These are phyloP conservation scores for Hirtodrosophila trivittata DNA, from an alignment of 2,888 invertebrate species.

Conservation along the genomic window DNA sequence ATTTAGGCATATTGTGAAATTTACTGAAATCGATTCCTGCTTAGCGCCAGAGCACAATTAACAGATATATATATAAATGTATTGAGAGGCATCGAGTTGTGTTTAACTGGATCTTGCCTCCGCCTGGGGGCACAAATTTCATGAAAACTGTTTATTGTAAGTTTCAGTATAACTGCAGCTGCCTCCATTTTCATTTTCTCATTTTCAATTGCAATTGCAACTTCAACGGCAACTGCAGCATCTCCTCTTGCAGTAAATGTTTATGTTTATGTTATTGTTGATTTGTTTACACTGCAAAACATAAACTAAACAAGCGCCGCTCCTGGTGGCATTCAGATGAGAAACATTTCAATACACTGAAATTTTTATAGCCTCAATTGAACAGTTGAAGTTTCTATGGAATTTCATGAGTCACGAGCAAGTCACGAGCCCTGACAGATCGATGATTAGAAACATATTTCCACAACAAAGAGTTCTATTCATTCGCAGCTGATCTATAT, in stretches of 20 bases:
- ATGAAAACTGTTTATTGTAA: slow-evolving; percentile 48
- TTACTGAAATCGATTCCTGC: slow-evolving; percentile 34
- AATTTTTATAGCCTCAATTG: slow-evolving; percentile 5
- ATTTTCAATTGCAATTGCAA: slow-evolving; percentile 23
- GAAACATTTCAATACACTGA: slow-evolving; percentile 2
- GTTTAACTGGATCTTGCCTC: slow-evolving; percentile 21
- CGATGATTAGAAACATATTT: no score
- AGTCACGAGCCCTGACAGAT: no score
- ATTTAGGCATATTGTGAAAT: slow-evolving; percentile 51
- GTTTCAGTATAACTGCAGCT: slow-evolving; percentile 15
- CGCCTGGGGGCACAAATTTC: slow-evolving; percentile 32
- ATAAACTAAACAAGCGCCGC: slow-evolving; percentile 68
- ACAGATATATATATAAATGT: slow-evolving; percentile 17
- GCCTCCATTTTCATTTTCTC: slow-evolving; percentile 4
- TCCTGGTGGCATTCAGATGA: slow-evolving; percentile 52
- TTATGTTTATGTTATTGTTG: slow-evolving; percentile 49
- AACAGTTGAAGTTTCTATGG: neutral
- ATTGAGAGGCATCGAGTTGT: slow-evolving; percentile 29
- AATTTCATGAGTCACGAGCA: no score
- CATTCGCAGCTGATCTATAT: no score
- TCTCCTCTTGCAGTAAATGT: slow-evolving; percentile 44
- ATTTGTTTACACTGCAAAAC: slow-evolving; percentile 68
- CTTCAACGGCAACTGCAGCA: slow-evolving; percentile 28
- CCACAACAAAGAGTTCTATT: no score
- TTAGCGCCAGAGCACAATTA: slow-evolving; percentile 44